Conservation (phyloP, 2,888 invertebrate genomes). For the Nemotelus nigrinus region DNA sequence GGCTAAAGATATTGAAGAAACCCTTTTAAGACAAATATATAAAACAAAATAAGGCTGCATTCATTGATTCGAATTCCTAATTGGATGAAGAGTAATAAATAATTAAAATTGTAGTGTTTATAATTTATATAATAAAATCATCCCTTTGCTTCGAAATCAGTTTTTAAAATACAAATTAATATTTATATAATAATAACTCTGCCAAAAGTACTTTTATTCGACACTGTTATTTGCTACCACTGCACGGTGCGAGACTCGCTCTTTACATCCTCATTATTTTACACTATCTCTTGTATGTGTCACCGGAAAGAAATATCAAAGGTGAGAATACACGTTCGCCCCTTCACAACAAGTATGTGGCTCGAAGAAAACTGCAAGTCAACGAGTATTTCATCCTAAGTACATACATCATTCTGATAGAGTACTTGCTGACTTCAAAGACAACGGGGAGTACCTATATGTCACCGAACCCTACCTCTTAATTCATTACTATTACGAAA, state of each 20-base stretch:
- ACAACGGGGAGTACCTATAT: slow-evolving; percentile 36
- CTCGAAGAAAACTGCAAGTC: not conserved
- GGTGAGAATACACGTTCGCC: not conserved
- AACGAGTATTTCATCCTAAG: not conserved
- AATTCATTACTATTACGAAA: slow-evolving; percentile 29
- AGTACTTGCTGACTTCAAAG: slow-evolving; percentile 14
- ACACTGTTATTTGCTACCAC: too few relatives aligned
- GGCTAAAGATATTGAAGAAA: too few relatives aligned
- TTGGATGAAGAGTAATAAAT: too few relatives aligned
- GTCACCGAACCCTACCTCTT: slow-evolving; percentile 5
- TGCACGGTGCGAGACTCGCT: not conserved
- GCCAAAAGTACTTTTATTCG: too few relatives aligned
- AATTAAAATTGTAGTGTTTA: too few relatives aligned
- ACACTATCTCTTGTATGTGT: not conserved
- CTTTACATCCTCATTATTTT: not conserved
- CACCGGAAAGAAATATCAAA: slow-evolving; percentile 17
- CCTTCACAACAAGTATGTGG: not conserved
- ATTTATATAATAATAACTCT: too few relatives aligned
- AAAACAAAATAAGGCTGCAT: too few relatives aligned
- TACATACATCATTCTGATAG: slow-evolving; percentile 37
- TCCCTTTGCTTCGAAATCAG: too few relatives aligned
- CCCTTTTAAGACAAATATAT: too few relatives aligned
- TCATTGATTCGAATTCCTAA: too few relatives aligned
- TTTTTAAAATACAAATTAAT: too few relatives aligned
- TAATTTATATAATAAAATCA: too few relatives aligned